phyloP scores from a whole-genome alignment of 2,797 vertebrate species.

The Poecile montanus region DNA sequence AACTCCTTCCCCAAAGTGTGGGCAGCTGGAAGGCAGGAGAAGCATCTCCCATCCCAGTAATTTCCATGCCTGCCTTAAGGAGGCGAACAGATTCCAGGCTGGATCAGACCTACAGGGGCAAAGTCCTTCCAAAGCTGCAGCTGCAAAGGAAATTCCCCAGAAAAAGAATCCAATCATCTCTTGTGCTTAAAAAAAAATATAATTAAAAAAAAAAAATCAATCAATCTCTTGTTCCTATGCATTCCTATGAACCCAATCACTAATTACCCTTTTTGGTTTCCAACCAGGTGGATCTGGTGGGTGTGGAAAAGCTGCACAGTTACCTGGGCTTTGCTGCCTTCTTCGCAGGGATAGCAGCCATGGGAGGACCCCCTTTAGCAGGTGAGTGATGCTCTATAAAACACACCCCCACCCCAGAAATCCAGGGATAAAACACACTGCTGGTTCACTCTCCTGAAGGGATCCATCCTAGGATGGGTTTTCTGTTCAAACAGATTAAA shows the following conservation, averaged over 20 bases:
- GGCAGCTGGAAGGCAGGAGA: background rate
- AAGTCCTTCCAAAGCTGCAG: background rate
- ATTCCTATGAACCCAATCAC: background rate
- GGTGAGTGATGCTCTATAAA: constrained; percentile 60
- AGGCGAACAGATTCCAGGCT: background rate
- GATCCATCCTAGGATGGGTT: background rate
- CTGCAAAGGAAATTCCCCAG: background rate
- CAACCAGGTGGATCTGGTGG: constrained; percentile 88
- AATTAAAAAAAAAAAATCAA: too few species aligned
- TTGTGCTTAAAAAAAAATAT: background rate
- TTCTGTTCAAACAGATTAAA: background rate
- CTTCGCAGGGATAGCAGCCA: constrained; percentile 88
- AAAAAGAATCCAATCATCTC: background rate
- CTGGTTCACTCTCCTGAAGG: background rate
- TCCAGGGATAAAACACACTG: background rate
- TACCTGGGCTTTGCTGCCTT: constrained; percentile 91
- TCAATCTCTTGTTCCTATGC: background rate
- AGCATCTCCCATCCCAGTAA: background rate
- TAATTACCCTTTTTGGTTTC: background rate
- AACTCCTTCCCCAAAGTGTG: background rate
- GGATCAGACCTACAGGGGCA: background rate
- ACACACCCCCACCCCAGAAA: background rate
- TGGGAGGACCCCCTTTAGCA: constrained; percentile 91
- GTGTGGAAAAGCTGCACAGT: constrained; percentile 83
- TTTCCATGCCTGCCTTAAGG: background rate